phyloP scores from a whole-genome alignment of 2,113 vertebrate species.

The Noctilio leporinus region DNA sequence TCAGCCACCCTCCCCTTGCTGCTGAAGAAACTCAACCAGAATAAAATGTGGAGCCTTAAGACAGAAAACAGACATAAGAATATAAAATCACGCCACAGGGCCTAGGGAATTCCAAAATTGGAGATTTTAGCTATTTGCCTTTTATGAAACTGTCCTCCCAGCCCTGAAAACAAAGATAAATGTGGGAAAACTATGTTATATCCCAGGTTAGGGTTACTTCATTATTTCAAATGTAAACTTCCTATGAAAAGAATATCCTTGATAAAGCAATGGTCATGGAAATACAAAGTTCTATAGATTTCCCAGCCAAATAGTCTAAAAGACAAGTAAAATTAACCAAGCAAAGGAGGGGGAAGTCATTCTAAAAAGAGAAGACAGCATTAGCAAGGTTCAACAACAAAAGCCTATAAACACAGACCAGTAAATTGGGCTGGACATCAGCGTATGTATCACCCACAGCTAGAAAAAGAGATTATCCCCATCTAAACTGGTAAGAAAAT shows the following conservation, averaged over 20 bases:
- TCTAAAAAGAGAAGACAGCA: not conserved
- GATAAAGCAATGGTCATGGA: not conserved
- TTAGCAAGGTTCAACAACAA: not conserved
- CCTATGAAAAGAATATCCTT: not conserved
- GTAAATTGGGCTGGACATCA: not conserved
- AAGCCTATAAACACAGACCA: not conserved
- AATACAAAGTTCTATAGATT: not conserved
- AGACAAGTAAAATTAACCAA: conserved; percentile 5
- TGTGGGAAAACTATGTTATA: not conserved
- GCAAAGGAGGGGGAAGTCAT: not conserved
- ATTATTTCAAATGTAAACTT: conserved; percentile 12
- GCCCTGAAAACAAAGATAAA: not conserved
- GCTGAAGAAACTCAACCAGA: conserved; percentile 2
- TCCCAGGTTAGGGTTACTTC: not conserved
- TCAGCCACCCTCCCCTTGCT: not conserved
- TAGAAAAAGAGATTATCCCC: not conserved
- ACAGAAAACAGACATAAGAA: not conserved
- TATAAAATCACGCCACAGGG: not conserved
- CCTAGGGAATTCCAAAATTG: not conserved
- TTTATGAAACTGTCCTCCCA: conserved; percentile 24
- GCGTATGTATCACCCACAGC: not conserved
- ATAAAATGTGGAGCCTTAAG: not conserved
- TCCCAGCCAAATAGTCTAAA: not conserved
- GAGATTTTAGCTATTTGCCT: conserved; percentile 1
- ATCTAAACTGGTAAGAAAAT: not conserved